These are phyloP conservation scores for Apodemia zela DNA, from an alignment of 2,888 invertebrate species.

Conservation along the genomic window DNA sequence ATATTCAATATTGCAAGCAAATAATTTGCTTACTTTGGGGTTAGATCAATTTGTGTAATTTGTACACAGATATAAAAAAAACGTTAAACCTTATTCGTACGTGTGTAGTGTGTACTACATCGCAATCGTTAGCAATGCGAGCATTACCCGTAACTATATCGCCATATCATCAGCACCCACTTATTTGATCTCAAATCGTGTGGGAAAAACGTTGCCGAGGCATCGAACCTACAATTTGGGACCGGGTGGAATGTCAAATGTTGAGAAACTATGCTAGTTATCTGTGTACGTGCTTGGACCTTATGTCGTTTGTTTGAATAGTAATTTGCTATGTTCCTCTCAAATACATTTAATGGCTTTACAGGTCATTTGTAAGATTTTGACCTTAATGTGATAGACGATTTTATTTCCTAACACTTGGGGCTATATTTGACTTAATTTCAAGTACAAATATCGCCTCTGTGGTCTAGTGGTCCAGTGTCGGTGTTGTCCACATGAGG, in stretches of 20 bases:
- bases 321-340: background rate
- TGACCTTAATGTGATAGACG: slow-evolving; percentile 1
- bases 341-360: background rate
- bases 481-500: no score
- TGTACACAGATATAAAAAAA: no score
- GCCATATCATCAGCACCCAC: slow-evolving; percentile 72
- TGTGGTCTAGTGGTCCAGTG: no score
- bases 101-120: background rate
- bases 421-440: background rate
- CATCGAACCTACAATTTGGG: slow-evolving; percentile 66
- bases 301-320: slow-evolving; percentile 53
- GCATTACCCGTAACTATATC: slow-evolving; percentile 61
- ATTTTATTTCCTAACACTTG: background rate
- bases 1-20: no score
- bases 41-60: no score
- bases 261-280: slow-evolving; percentile 48
- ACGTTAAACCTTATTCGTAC: background rate
- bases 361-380: background rate
- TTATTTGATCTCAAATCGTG: slow-evolving; percentile 76
- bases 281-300: slow-evolving; percentile 36
- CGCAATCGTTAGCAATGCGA: slow-evolving; percentile 25
- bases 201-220: slow-evolving; percentile 70
- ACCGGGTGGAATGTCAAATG: slow-evolving; percentile 70
- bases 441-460: no score
- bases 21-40: no score